Base-by-base conservation (phyloP, 2,113 vertebrate species). In the Oncorhynchus tshawytscha region DNA sequence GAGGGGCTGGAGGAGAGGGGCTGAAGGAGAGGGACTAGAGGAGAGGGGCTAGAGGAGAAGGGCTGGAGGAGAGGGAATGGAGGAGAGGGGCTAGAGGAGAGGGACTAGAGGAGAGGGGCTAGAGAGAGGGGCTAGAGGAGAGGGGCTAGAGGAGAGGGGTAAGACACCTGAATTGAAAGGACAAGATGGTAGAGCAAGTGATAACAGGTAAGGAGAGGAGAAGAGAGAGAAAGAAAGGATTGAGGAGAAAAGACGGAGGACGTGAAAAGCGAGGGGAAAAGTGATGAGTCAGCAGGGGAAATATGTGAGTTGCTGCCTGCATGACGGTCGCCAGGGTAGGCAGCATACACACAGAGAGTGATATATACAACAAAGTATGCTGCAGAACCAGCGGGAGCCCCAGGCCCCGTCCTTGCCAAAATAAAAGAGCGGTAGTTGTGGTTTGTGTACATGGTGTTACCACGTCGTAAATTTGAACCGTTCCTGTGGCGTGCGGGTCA, bases 401-500 rank as follows among this genome's bases (percentile, higher is more conserved):
- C 5, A 27, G 59, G 0, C 18, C n/a, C 25, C 51, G 13, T 11
- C 25, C 54, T 1, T 25, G 65, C 27, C 73, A 49, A 77, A 80
- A 78, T 69, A 72, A 22, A 76, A 25, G 57, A 22, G 18, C 1
- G 2, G 20, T 70, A 54, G 69, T 67, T 39, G 66, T 60, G 48
- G 67, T 67, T 70, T 71, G 73, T 71, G 77, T 85, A 78, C 77
- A 80, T 13, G 9, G 39, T 74, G 39, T 77, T 75, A 66, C 76
- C 81, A 86, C 78, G 27, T 76, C 59, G 67, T 79, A 75, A 57
- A 83, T 70, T 62, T 68, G 45, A 13, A 68, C 54, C 68, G 79
- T 81, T 86, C 82, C 79, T 76, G 81, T 62, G 74, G 82, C 7
- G 73, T 31, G 16, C n/a, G 20, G 31, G 60, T 12, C 73, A 59